A percentile compares a stretch with the other conserved stretches of the same genome.
Conservation (phyloP, 1,140 invertebrate genomes). For the Whitmania pigra region DNA sequence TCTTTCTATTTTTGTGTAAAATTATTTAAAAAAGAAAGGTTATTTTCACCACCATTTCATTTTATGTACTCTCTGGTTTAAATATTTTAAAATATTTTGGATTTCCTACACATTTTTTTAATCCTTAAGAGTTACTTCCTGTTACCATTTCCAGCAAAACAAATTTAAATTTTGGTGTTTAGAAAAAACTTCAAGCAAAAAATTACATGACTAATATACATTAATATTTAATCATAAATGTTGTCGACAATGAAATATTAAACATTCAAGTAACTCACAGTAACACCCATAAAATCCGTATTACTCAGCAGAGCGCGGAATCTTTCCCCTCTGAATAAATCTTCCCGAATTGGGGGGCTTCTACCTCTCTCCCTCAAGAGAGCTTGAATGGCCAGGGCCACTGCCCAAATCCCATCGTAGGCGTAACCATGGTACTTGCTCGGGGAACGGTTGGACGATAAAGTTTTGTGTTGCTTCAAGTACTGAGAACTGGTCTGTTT, state of each 20-base stretch:
- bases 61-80: no score
- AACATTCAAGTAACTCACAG: conserved; percentile 50
- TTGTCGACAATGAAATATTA: neutral
- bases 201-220: no score
- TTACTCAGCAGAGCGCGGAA: conserved; percentile 75
- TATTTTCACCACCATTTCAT: no score
- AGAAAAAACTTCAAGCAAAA: no score
- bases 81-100: no score
- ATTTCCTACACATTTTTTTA: no score
- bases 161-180: no score
- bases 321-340: conserved; percentile 70
- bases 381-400: conserved; percentile 49
- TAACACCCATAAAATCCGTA: conserved; percentile 83
- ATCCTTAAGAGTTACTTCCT: no score
- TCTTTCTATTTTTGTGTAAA: no score
- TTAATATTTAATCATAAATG: neutral
- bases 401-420: conserved; percentile 92
- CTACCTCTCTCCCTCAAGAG: conserved; percentile 25
- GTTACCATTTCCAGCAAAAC: no score
- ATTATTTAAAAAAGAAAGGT: no score
- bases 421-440: conserved; percentile 91
- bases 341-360: conserved; percentile 49
- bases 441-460: conserved; percentile 55
- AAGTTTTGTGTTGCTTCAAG: conserved; percentile 62
- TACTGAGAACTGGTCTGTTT: conserved; percentile 74